Percentiles rank a stretch among this genome's conserved stretches.
These are phyloP conservation scores for Araneus ventricosus DNA, from an alignment of 1,140 invertebrate genomes.

Conservation along the genomic window DNA sequence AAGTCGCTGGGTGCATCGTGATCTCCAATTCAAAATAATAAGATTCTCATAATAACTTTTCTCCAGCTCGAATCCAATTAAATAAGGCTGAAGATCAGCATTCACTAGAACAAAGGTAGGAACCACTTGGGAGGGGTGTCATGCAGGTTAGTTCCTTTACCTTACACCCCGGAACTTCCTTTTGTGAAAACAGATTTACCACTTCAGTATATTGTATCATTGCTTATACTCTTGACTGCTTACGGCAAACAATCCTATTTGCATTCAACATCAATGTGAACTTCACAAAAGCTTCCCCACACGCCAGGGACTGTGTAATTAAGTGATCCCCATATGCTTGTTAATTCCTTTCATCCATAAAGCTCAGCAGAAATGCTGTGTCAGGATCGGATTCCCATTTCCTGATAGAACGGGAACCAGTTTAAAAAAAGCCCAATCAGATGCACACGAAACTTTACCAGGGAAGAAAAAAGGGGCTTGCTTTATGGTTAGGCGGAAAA, in stretches of 20 bases:
- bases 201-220: no score
- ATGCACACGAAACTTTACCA: background rate
- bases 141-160: no score
- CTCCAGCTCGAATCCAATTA: no score
- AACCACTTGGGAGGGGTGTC: no score
- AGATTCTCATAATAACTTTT: no score
- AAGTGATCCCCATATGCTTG: slow-evolving; percentile 25
- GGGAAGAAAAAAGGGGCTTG: background rate
- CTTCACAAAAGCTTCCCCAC: no score
- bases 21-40: no score
- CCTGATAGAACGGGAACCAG: slow-evolving; percentile 40
- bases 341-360: background rate
- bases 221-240: background rate
- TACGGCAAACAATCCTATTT: background rate
- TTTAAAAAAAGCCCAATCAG: slow-evolving; percentile 17
- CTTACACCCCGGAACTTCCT: no score
- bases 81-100: no score
- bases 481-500: slow-evolving; percentile 9
- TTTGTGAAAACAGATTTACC: no score
- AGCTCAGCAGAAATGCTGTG: background rate
- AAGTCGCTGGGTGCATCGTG: no score
- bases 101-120: no score
- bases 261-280: background rate
- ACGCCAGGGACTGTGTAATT: background rate
- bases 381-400: slow-evolving; percentile 6